Evolutionary conservation across 2,113 vertebrate species (phyloP), one percentile per base, ranked within the genome.

Genomic region (Cephalopholis sonnerati): DNA sequence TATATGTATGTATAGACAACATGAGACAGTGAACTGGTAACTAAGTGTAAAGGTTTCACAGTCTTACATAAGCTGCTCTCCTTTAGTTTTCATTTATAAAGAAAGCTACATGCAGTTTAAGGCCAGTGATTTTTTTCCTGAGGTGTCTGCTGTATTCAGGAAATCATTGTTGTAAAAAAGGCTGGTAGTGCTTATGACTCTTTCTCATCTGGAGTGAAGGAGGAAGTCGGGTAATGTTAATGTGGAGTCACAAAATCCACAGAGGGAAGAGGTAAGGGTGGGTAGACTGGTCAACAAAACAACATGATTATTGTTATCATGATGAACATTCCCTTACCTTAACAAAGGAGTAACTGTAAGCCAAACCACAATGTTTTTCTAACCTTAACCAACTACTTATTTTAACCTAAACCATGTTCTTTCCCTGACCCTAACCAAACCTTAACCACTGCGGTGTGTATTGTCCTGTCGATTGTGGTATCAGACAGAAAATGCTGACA

Each of bases 1-100:
- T 11, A 36, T 9, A 36, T 58, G 18, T 22, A 24, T 55, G 27
- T 9, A 54, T 10, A n/a, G 50, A 71, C 73, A 63, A 18, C n/a
- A 27, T 2, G 39, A 8, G 39, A 27, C 65, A 46, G 12, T 39
- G 57, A 18, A 13, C 50, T 44, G 10, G 57, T 63, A 46, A 67
- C 7, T 36, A 20, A 44, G 9, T 44, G 41, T 63, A 27, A 83
- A 57, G 58, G 29, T 55, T 81, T 55, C 46, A 81, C 78, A 75
- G 53, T 48, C 51, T 55, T 3, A 51, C 25, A 68, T 77, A 80
- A 86, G 76, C 73, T 59, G 55, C 62, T 69, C 78, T 78, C 7
- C n/a, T 27, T 24, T 2, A 32, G 15, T 61, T 77, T 75, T 76
- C 75, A 75, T 79, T 74, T 58, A 59, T 53, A 70, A 79, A 77